These are phyloP conservation scores for Phytoseiulus persimilis DNA, from an alignment of 2,888 invertebrate species.

Conservation along the genomic window DNA sequence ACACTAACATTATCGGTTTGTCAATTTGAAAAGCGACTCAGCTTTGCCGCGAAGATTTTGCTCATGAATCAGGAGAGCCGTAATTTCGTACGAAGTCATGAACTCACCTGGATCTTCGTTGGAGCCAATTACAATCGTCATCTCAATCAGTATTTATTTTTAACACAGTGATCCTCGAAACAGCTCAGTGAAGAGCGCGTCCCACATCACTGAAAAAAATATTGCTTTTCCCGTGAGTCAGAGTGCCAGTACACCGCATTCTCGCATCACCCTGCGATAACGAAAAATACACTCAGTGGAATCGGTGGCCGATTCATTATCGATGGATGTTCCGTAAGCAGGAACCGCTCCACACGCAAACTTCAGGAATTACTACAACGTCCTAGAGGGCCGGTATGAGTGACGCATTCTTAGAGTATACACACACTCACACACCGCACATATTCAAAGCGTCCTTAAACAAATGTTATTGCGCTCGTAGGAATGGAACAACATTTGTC, in stretches of 20 bases:
- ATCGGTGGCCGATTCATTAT: neutral
- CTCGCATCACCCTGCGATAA: neutral
- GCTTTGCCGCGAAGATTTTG: neutral
- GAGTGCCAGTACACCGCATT: neutral
- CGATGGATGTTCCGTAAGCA: neutral
- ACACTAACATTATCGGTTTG: neutral
- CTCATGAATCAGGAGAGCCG: too few relatives aligned
- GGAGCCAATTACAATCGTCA: constrained; percentile 37
- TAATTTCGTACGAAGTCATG: neutral
- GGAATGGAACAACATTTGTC: neutral
- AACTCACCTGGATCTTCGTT: constrained; percentile 34
- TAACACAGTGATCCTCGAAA: neutral
- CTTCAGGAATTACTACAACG: neutral
- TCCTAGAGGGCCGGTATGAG: neutral
- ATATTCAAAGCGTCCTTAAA: neutral
- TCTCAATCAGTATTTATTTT: neutral
- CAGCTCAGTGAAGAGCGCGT: neutral
- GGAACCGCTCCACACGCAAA: neutral
- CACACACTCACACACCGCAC: neutral
- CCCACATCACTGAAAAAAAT: neutral
- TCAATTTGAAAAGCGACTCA: neutral
- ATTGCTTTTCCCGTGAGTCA: neutral
- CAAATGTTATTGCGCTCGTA: neutral
- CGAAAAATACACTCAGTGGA: neutral
- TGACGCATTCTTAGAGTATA: neutral